Percentiles rank a stretch among this genome's conserved stretches.
These are phyloP conservation scores for Epicauta chinensis DNA, from an alignment of 1,140 invertebrate species.

Conservation along the genomic window DNA sequence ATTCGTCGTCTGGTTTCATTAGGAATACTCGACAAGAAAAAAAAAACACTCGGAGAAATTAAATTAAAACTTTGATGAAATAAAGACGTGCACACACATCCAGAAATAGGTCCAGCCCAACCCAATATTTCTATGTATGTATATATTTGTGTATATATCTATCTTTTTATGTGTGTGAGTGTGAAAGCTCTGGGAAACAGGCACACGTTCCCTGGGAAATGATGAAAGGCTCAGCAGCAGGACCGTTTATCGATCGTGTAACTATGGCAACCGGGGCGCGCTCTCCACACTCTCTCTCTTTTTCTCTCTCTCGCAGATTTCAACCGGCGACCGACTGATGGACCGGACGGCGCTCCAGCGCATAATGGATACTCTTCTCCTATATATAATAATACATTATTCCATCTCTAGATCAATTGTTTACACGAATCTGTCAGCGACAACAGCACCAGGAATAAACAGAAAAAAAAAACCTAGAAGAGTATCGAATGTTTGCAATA, in stretches of 20 bases:
- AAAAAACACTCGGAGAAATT: no score
- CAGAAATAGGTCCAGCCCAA: constrained; percentile 22
- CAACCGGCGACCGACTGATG: constrained; percentile 20
- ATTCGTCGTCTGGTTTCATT: neutral
- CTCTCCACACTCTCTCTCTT: no score
- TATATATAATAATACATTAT: no score
- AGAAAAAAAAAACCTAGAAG: no score
- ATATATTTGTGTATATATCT: neutral
- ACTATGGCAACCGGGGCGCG: constrained; percentile 27
- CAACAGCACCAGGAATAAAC: no score
- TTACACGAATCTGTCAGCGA: no score
- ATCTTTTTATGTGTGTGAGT: neutral
- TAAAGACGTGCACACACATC: constrained; percentile 8
- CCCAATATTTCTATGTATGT: constrained; percentile 10
- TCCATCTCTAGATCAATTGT: no score
- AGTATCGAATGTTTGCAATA: no score
- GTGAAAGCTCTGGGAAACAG: constrained; percentile 24
- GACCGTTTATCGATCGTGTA: constrained; percentile 32
- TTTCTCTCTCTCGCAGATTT: constrained; percentile 23
- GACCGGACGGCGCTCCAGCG: constrained; percentile 14
- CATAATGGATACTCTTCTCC: constrained; percentile 15
- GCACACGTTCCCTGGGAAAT: constrained; percentile 29
- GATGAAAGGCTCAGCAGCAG: constrained; percentile 27
- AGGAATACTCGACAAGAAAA: no score
- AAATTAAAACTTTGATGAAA: constrained; percentile 10